phyloP scores from a whole-genome alignment of 2,888 invertebrate genomes.

The Metallyticus violacea region DNA sequence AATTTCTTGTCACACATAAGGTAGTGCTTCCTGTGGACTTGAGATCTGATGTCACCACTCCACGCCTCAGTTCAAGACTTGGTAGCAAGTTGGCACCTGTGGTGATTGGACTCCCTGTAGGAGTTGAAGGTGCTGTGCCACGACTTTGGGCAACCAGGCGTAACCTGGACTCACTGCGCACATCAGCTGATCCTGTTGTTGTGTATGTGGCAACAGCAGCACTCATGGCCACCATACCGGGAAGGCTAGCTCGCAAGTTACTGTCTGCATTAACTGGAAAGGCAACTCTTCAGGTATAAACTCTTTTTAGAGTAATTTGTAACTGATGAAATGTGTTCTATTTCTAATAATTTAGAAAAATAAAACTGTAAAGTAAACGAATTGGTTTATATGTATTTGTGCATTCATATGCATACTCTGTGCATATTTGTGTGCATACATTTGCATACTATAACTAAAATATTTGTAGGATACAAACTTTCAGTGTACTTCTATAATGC shows the following conservation, averaged over 20 bases:
- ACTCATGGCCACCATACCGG: constrained; percentile 40
- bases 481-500: too few relatives aligned
- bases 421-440: too few relatives aligned
- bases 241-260: constrained; percentile 37
- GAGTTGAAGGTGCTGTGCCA: constrained; percentile 57
- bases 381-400: too few relatives aligned
- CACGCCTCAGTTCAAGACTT: constrained; percentile 39
- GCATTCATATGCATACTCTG: too few relatives aligned
- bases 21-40: constrained; percentile 46
- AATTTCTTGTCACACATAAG: constrained; percentile 25
- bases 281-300: constrained; percentile 31
- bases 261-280: constrained; percentile 29
- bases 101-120: constrained; percentile 49
- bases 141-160: constrained; percentile 55
- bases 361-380: too few relatives aligned
- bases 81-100: constrained; percentile 45
- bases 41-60: constrained; percentile 31
- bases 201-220: constrained; percentile 50
- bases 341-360: too few relatives aligned
- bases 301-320: too few relatives aligned
- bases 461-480: too few relatives aligned
- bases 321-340: too few relatives aligned
- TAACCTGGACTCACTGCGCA: constrained; percentile 49
- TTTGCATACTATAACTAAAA: too few relatives aligned
- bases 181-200: constrained; percentile 52